phyloP scores from a whole-genome alignment of 2,888 invertebrate genomes.

The Eurois occulta region DNA sequence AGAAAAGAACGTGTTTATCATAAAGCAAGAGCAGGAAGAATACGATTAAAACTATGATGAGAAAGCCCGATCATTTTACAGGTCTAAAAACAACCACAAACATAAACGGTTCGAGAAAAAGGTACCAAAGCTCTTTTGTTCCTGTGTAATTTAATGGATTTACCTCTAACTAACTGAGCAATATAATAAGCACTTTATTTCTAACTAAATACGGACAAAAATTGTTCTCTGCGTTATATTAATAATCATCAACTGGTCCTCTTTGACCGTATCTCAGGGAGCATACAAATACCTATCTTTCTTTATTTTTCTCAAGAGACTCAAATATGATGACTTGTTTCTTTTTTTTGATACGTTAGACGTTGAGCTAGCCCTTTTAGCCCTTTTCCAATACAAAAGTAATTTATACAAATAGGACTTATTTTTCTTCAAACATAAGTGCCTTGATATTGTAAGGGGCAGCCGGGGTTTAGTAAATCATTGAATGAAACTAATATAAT shows the following conservation, averaged over 20 bases:
- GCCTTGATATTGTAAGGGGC: conserved; percentile 2
- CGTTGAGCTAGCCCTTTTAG: conserved; percentile 29
- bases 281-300: conserved; percentile 17
- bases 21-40: neutral
- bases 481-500: conserved; percentile 10
- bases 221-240: neutral
- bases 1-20: neutral
- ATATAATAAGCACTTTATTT: neutral
- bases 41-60: neutral
- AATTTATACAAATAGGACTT: conserved; percentile 36
- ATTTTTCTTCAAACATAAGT: conserved; percentile 30
- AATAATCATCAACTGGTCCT: conserved; percentile 7
- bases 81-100: neutral
- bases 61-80: neutral
- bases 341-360: conserved; percentile 30
- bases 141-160: neutral
- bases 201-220: neutral
- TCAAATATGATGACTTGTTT: conserved; percentile 46
- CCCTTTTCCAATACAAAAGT: conserved; percentile 41
- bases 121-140: neutral
- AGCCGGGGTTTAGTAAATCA: conserved; percentile 6
- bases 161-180: neutral
- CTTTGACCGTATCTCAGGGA: neutral
- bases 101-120: neutral
- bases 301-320: conserved; percentile 21